Conservation (phyloP, 2,113 vertebrate species). For the Myocastor coypus region DNA sequence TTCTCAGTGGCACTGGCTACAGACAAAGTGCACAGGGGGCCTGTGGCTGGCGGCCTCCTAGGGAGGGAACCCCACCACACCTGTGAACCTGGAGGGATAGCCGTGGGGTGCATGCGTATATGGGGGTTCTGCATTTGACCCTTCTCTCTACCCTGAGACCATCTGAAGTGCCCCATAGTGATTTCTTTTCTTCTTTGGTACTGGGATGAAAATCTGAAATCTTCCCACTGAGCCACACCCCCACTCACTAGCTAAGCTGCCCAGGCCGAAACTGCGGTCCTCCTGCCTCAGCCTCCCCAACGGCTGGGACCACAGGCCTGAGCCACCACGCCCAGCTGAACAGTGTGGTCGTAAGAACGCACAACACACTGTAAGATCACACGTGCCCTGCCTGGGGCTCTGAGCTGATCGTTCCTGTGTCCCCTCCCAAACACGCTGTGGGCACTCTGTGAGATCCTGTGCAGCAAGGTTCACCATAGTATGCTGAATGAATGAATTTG, state of each 20-base stretch:
- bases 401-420: not conserved
- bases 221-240: not conserved
- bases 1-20: not conserved
- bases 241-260: not conserved
- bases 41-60: not conserved
- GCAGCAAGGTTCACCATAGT: not conserved
- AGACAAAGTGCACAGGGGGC: not conserved
- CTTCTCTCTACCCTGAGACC: not conserved
- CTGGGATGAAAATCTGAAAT: not conserved
- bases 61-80: not conserved
- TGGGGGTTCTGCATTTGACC: not conserved
- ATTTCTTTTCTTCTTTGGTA: not conserved
- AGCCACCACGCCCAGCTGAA: not conserved
- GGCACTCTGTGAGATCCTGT: not conserved
- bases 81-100: not conserved
- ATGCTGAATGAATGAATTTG: not conserved
- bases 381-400: not conserved
- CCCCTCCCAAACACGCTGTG: not conserved
- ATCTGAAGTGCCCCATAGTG: not conserved
- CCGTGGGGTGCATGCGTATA: not conserved
- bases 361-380: not conserved
- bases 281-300: not conserved
- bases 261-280: not conserved
- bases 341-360: not conserved
- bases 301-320: not conserved